Evolutionary conservation across 2,113 vertebrate genomes (phyloP), one percentile per base, ranked within the genome.

Genomic region (Bagarius yarrelli): DNA sequence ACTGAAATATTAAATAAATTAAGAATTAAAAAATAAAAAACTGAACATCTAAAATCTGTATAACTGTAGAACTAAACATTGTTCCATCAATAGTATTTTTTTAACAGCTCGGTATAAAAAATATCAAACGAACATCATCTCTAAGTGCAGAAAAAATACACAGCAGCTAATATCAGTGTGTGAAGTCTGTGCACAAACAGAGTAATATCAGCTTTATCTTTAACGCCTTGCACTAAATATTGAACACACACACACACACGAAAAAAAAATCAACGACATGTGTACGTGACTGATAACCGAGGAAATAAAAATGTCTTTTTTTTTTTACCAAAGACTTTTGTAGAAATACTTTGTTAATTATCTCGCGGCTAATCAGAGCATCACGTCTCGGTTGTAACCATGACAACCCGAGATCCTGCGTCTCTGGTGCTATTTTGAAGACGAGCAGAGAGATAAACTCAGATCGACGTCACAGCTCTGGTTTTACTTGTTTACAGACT

Each of bases 341-440:
- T 32, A 32, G 70, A 72, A 32, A 32, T 13, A 6, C 32, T n/a
- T 15, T 32, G 27, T 18, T 72, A 72, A 72, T 72, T 53, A 53
- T 72, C 47, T 72, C 18, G 1, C 47, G 5, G 25, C 70, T 72
- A 72, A 72, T 72, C 70, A 72, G 50, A 53, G 70, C 70, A 53
- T 72, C 27, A 53, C 70, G 21, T 53, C 50, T 21, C 11, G 21
- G 70, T 8, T 0, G 70, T 72, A 72, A 21, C 47, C 70, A 72
- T 72, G 50, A 47, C 50, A 53, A 72, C 70, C 70, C 13, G 70
- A 72, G 16, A 25, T 32, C 27, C 25, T 53, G 47, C 40, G 19
- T 50, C 13, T 2, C 47, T 8, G 16, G 25, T 27, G 44, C 8
- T 27, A 13, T 50, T 50, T 71, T 27, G 25, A 8, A 23, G 40